Evolutionary conservation across 1,140 invertebrate genomes (phyloP).

Genomic region (Calycopis cecrops): DNA sequence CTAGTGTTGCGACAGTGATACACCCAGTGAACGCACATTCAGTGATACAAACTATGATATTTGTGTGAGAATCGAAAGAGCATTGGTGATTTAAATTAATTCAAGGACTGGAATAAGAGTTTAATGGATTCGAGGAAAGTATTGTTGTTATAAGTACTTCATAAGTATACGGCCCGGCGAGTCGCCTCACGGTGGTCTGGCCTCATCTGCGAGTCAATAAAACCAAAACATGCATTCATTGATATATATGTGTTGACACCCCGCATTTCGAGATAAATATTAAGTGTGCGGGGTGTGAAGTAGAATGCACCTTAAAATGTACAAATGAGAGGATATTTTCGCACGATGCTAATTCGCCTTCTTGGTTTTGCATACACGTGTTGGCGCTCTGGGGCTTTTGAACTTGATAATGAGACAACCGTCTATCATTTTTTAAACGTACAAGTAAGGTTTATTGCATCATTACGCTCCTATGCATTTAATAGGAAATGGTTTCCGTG

Average conservation of each 20-base stretch:
- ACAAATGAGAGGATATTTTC: constrained; percentile 53
- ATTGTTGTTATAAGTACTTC: constrained; percentile 38
- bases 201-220: constrained; percentile 44
- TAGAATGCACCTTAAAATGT: constrained; percentile 60
- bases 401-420: constrained; percentile 71
- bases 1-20: constrained; percentile 60
- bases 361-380: constrained; percentile 71
- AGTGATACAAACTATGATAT: constrained; percentile 69
- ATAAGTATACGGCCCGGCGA: constrained; percentile 16
- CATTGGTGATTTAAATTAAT: constrained; percentile 53
- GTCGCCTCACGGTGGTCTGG: constrained; percentile 17
- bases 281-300: constrained; percentile 34
- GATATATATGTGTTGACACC: constrained; percentile 64
- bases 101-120: constrained; percentile 62
- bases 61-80: constrained; percentile 54
- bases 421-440: constrained; percentile 58
- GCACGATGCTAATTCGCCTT: constrained; percentile 39
- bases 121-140: constrained; percentile 71
- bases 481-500: constrained; percentile 24
- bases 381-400: constrained; percentile 67
- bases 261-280: constrained; percentile 57
- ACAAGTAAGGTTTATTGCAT: constrained; percentile 48
- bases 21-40: constrained; percentile 57
- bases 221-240: constrained; percentile 48
- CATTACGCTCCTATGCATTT: constrained; percentile 43